Conservation (phyloP, 2,113 vertebrate species). For the Fulmarus glacialis region DNA sequence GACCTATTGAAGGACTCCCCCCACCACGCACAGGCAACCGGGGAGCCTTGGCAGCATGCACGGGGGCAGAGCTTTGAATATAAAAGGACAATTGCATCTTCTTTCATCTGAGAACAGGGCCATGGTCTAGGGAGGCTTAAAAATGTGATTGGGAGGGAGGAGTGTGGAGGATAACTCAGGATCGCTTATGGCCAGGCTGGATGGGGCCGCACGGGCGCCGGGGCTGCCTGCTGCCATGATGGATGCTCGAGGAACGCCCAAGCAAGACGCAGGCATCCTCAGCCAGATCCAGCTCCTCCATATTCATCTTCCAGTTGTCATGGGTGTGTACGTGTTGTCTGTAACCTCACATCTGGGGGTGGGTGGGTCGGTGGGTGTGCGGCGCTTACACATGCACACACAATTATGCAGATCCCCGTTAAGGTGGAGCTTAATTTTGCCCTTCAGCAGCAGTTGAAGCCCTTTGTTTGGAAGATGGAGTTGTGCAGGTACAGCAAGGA, state of each 20-base stretch:
- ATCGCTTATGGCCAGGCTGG: not conserved
- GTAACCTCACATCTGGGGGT: not conserved
- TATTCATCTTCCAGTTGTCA: not conserved
- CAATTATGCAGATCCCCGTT: not conserved
- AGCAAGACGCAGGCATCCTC: not conserved
- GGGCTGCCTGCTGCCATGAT: not conserved
- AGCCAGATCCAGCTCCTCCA: not conserved
- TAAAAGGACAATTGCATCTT: not conserved
- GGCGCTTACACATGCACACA: not conserved
- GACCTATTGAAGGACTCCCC: accelerated
- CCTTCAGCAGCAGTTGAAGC: not conserved
- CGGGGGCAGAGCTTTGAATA: not conserved
- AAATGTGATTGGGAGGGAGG: not conserved
- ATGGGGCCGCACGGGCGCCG: accelerated
- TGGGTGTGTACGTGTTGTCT: not conserved
- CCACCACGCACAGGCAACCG: accelerated
- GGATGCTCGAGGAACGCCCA: not conserved
- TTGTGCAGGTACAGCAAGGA: not conserved
- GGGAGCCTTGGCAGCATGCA: accelerated
- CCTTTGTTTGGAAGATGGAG: not conserved
- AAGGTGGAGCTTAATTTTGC: not conserved
- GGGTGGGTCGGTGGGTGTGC: not conserved
- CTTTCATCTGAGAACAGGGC: not conserved
- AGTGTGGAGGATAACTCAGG: not conserved
- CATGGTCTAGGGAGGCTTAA: not conserved